These are phyloP conservation scores for Spilosoma lubricipeda DNA, from an alignment of 2,888 invertebrate species.

Conservation along the genomic window DNA sequence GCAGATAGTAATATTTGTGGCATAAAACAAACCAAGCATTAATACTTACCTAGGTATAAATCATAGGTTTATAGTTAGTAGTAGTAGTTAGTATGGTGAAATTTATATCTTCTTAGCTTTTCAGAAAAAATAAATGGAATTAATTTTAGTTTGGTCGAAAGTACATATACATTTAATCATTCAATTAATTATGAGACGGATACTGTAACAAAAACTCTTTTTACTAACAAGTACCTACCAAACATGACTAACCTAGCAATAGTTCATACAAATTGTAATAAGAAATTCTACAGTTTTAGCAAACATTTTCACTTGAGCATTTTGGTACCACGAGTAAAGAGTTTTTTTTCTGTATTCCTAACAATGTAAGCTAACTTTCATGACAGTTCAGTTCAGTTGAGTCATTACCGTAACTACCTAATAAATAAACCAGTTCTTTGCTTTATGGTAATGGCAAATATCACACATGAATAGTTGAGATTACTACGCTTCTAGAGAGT, in stretches of 20 bases:
- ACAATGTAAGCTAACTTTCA: no score
- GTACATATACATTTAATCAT: background rate
- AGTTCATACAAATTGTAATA: no score
- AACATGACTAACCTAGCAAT: no score
- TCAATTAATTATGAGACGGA: background rate
- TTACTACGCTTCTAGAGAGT: no score
- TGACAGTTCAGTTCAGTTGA: no score
- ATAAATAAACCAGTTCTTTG: no score
- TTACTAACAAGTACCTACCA: background rate
- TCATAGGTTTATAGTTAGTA: background rate
- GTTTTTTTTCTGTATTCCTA: no score
- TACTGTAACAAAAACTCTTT: background rate
- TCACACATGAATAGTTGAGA: no score
- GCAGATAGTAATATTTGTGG: conserved; percentile 75
- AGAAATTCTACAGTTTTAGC: background rate
- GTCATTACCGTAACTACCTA: no score
- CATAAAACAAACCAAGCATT: conserved; percentile 56
- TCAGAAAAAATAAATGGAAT: background rate
- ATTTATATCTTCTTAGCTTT: background rate
- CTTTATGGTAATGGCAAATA: no score
- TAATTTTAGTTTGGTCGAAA: background rate
- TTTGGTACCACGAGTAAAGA: no score
- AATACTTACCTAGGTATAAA: background rate
- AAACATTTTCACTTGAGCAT: no score
- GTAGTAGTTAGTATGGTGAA: background rate